phyloP scores from a whole-genome alignment of 2,113 vertebrate species.

The Bos taurus region ARS-UCD2.0 NC_037336.1:82192501-82193000 shows the following conservation, averaged over 20 bases:
- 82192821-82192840: slow-evolving; percentile 3
- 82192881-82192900: neutral
- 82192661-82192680: neutral
- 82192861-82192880: neutral
- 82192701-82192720: neutral
- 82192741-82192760: neutral
- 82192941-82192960: neutral
- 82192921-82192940: neutral
- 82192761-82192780: neutral
- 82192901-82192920: neutral
- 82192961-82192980: neutral
- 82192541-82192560: neutral
- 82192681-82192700: neutral
- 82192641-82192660: neutral
- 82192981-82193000: neutral
- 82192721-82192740: neutral
- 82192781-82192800: neutral
- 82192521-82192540: neutral
- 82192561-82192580: neutral
- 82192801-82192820: neutral
- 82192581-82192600: neutral
- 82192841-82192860: slow-evolving; percentile 13
- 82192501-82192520: neutral
- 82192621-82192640: neutral
- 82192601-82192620: neutral